These are phyloP conservation scores for Morphnarchus princeps DNA, from an alignment of 2,113 vertebrate species.

Conservation along the genomic window DNA sequence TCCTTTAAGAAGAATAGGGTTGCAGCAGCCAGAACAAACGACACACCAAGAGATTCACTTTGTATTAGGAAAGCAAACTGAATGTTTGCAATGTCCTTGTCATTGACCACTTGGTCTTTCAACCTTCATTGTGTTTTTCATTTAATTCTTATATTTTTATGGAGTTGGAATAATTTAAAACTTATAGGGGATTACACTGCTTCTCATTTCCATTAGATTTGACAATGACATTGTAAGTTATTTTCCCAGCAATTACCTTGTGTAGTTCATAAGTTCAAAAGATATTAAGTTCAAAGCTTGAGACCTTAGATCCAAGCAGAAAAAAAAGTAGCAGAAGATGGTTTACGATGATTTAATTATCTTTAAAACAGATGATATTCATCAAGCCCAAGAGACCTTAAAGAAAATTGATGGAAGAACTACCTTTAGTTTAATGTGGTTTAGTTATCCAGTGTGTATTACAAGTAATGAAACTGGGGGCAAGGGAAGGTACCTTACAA, in stretches of 20 bases:
- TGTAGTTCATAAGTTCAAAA: constrained; percentile 28
- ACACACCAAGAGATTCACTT: background rate
- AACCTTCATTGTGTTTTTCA: background rate
- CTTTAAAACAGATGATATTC: background rate
- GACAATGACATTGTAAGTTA: background rate
- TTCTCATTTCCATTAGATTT: background rate
- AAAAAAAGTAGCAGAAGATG: background rate
- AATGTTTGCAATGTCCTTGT: background rate
- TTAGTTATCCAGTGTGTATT: background rate
- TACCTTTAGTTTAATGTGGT: background rate
- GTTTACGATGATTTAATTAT: constrained; percentile 18
- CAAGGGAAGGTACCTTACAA: background rate
- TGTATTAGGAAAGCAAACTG: background rate
- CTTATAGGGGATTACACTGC: background rate
- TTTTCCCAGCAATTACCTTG: background rate
- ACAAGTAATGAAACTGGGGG: background rate
- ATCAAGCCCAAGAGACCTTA: background rate
- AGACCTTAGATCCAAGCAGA: background rate
- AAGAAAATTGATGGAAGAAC: background rate
- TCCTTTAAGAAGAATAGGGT: background rate
- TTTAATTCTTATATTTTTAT: background rate
- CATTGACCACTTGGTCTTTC: background rate
- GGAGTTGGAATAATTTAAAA: background rate
- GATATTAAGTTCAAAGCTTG: constrained; percentile 22
- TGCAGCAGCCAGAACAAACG: background rate